These are phyloP conservation scores for Leptinotarsa lineolata DNA, from an alignment of 1,140 invertebrate genomes.

Conservation along the genomic window DNA sequence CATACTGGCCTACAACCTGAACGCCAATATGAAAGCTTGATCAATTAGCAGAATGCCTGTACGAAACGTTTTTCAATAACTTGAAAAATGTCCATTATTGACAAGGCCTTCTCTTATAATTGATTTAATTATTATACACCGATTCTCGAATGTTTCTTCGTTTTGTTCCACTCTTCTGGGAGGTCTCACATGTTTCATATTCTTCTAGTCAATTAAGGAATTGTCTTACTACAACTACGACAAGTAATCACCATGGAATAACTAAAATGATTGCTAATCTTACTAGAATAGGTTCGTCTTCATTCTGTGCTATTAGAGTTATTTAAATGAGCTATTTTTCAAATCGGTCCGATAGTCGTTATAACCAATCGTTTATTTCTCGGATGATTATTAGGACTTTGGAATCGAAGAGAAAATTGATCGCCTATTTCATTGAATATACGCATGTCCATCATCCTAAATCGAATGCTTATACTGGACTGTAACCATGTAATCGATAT, in stretches of 20 bases:
- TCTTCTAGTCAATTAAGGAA: slow-evolving; percentile 25
- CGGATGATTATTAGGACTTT: too few relatives aligned
- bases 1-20: not conserved
- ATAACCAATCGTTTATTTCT: too few relatives aligned
- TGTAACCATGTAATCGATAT: too few relatives aligned
- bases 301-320: slow-evolving; percentile 3
- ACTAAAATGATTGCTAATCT: slow-evolving; percentile 23
- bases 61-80: slow-evolving; percentile 1
- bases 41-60: not conserved
- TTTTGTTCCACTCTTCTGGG: slow-evolving; percentile 24
- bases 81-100: slow-evolving; percentile 15
- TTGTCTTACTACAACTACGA: slow-evolving; percentile 11
- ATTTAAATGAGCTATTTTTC: slow-evolving; percentile 16
- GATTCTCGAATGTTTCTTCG: slow-evolving; percentile 14
- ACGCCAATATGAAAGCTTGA: not conserved
- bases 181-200: slow-evolving; percentile 26
- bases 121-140: slow-evolving; percentile 22
- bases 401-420: too few relatives aligned
- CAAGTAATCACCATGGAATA: slow-evolving; percentile 14
- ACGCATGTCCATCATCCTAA: too few relatives aligned
- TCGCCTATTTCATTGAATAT: too few relatives aligned
- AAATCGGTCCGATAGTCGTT: not conserved
- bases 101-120: slow-evolving; percentile 11
- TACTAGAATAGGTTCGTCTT: not conserved
- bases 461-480: too few relatives aligned